Conservation (phyloP, 1,140 invertebrate genomes). For the Geopemphigus sp. region DNA sequence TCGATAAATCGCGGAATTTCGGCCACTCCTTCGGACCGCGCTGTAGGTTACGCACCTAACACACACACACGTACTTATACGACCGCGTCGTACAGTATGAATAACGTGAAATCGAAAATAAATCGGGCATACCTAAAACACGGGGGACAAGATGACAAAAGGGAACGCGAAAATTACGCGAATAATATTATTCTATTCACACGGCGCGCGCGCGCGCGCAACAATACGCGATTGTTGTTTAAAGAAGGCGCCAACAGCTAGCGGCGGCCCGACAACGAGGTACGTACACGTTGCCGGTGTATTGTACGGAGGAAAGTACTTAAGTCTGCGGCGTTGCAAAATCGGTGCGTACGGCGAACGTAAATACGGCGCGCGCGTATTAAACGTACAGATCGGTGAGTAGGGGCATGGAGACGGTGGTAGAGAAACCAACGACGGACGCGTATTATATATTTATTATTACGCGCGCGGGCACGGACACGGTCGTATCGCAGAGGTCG, state of each 20-base stretch:
- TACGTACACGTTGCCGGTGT: no score
- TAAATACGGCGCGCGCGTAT: background rate
- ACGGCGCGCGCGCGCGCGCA: background rate
- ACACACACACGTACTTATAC: no score
- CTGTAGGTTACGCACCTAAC: no score
- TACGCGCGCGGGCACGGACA: background rate
- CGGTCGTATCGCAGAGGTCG: slow-evolving; percentile 11
- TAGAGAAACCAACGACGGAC: no score
- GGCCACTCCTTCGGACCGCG: no score
- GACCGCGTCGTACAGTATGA: no score
- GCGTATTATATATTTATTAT: no score
- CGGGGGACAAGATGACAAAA: slow-evolving; percentile 22
- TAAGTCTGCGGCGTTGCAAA: background rate
- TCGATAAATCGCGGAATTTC: no score
- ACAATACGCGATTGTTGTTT: slow-evolving; percentile 35
- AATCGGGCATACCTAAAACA: no score
- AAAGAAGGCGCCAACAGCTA: slow-evolving; percentile 31
- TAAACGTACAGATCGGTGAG: background rate
- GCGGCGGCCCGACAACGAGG: no score
- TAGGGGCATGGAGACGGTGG: background rate
- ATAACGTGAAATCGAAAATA: no score
- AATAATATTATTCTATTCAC: slow-evolving; percentile 23
- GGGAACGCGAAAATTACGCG: slow-evolving; percentile 7
- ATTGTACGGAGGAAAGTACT: no score
- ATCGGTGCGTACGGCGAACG: background rate